A percentile compares a stretch with the other conserved stretches of the same genome.
Evolutionary conservation across 2,797 vertebrate species (phyloP).

Genomic region (Phoxinus dragarum): DNA sequence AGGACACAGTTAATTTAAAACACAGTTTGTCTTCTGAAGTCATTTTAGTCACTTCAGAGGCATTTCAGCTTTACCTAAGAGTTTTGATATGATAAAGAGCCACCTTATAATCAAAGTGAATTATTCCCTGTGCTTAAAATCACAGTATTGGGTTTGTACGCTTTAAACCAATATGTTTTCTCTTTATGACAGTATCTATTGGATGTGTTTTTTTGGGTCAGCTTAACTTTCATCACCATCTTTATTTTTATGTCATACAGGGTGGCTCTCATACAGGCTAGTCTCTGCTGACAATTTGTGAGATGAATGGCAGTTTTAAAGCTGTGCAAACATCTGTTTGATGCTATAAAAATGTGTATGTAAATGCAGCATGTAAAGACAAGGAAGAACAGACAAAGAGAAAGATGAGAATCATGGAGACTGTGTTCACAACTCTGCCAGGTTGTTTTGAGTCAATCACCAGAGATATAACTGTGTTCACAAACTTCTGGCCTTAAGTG

Average conservation of each 20-base stretch:
- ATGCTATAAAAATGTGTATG: not conserved
- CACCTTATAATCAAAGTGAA: conserved; percentile 1
- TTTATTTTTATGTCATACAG: not conserved
- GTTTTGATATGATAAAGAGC: conserved; percentile 15
- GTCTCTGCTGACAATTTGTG: conserved; percentile 23
- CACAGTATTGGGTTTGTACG: not conserved
- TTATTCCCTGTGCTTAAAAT: conserved; percentile 18
- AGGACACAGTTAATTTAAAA: not conserved
- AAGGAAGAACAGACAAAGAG: not conserved
- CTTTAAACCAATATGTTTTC: not conserved
- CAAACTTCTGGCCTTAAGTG: not conserved
- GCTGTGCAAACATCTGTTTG: conserved; percentile 45
- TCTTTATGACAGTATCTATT: not conserved
- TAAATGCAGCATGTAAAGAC: not conserved
- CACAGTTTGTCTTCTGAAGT: not conserved
- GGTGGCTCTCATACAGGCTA: not conserved
- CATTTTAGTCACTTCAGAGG: not conserved
- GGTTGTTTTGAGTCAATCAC: not conserved
- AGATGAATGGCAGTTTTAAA: conserved; percentile 27
- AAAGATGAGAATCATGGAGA: not conserved
- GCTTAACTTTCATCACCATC: not conserved
- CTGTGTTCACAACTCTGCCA: not conserved
- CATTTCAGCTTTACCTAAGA: not conserved
- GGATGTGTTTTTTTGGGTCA: conserved; percentile 1
- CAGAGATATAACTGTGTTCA: not conserved